Base-by-base conservation (phyloP, 64 coral and sea anemone species). In the Stichodactyla mertensii region DNA sequence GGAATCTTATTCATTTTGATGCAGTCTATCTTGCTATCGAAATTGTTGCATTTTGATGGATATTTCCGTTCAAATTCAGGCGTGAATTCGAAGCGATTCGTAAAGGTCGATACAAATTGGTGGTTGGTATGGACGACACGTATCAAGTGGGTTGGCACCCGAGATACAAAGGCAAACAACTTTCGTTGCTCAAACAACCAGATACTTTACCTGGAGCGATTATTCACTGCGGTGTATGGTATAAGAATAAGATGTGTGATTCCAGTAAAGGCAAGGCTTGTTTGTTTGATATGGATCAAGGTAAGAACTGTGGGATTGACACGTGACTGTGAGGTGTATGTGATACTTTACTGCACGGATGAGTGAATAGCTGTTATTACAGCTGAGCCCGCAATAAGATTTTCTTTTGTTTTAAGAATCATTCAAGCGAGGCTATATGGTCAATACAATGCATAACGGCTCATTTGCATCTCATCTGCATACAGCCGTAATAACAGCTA, bases 41-140 rank as follows among this genome's bases (percentile, higher is more conserved):
- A 13, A 74, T 9, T 11, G 26, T 9, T 11, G 26, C 55, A 22
- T 15, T 51, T 27, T 82, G 16, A 82, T 62, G 15, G 10, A 22
- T 52, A 80, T 82, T 1, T 16, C 51, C 55, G 24, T 82, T 52
- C 13, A 16, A 24, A 64, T 71, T 52, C 20, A 92, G 85, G 83
- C 71, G 88, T 71, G 74, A 93, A 10, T 96, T 93, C 77, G 90
- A 71, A 77, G 94, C 91, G 26, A 93, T 96, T n/a, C 88, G 94
- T 11, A 84, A 92, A 67, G 91, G 86, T 14, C 91, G 91, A 4
- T 96, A 89, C 59, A 96, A 96, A 60, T 71, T 96, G 16, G 92
- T 96, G 10, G 91, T 96, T 19, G 94, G 94, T n/a, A 92, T 92
- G 94, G 94, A 97, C 61, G 94, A 97, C 26, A 84, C 78, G 16